phyloP scores from a whole-genome alignment of 1,140 invertebrate species.

The Temnothorax longispinosus region DNA sequence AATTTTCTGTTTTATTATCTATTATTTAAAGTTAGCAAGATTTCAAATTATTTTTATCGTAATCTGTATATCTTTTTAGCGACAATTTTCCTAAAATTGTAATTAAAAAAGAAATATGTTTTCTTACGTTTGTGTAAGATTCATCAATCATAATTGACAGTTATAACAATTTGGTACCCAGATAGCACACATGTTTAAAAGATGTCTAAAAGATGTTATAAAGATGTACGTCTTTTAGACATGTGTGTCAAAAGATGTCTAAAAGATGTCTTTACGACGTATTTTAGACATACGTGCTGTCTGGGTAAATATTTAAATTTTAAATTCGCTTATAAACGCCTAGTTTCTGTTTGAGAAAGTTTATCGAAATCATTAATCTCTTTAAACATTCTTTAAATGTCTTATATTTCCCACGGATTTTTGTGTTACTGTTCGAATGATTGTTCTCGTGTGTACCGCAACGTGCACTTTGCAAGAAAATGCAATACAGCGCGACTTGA shows the following conservation, averaged over 20 bases:
- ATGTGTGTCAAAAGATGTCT: too few species aligned
- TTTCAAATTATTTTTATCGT: slow-evolving; percentile 23
- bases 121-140: not conserved
- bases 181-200: too few species aligned
- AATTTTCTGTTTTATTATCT: not conserved
- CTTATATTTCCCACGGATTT: not conserved
- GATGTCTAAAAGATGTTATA: too few species aligned
- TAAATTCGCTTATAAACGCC: not conserved
- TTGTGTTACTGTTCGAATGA: not conserved
- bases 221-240: too few species aligned
- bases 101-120: too few species aligned
- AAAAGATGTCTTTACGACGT: too few species aligned
- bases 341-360: not conserved
- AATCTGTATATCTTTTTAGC: not conserved
- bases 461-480: slow-evolving; percentile 27
- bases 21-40: not conserved
- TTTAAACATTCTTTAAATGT: not conserved
- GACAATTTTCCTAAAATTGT: not conserved
- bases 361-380: not conserved
- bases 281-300: too few species aligned
- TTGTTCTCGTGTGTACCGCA: not conserved
- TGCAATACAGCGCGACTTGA: slow-evolving; percentile 45
- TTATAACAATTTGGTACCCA: not conserved
- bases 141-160: not conserved
- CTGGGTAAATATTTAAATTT: not conserved